These are phyloP conservation scores for Sebastes glaucus DNA, from an alignment of 2,797 vertebrate species.

Conservation along the genomic window DNA sequence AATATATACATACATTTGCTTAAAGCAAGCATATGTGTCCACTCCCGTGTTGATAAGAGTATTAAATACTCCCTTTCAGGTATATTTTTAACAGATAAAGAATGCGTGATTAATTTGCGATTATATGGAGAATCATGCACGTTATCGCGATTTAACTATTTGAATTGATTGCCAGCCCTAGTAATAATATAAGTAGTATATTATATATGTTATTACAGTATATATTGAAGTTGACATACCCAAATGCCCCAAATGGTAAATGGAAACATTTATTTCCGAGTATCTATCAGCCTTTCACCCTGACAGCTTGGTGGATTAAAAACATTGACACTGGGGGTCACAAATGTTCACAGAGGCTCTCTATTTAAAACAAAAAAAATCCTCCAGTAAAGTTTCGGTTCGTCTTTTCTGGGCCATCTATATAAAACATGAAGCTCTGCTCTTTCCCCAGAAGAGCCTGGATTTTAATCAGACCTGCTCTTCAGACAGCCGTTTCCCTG, in stretches of 20 bases:
- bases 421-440: slow-evolving; percentile 72
- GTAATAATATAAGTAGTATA: not conserved
- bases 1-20: too few relatives aligned
- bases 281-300: slow-evolving; percentile 5
- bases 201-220: not conserved
- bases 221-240: slow-evolving; percentile 14
- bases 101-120: too few relatives aligned
- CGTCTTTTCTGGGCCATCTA: slow-evolving; percentile 77
- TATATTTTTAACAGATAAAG: too few relatives aligned
- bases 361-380: slow-evolving; percentile 1
- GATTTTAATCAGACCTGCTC: slow-evolving; percentile 74
- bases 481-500: slow-evolving; percentile 58
- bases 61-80: accelerated
- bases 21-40: too few relatives aligned
- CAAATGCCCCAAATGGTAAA: slow-evolving; percentile 8
- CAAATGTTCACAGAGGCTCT: slow-evolving; percentile 44
- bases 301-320: slow-evolving; percentile 38
- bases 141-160: not conserved
- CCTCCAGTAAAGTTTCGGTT: slow-evolving; percentile 49
- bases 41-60: too few relatives aligned
- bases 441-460: slow-evolving; percentile 71
- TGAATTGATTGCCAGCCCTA: not conserved
- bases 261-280: slow-evolving; percentile 37
- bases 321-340: slow-evolving; percentile 61
- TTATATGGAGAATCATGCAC: too few relatives aligned